phyloP scores from a whole-genome alignment of 2,888 invertebrate species.

The Pristionchus fissidentatus region DNA sequence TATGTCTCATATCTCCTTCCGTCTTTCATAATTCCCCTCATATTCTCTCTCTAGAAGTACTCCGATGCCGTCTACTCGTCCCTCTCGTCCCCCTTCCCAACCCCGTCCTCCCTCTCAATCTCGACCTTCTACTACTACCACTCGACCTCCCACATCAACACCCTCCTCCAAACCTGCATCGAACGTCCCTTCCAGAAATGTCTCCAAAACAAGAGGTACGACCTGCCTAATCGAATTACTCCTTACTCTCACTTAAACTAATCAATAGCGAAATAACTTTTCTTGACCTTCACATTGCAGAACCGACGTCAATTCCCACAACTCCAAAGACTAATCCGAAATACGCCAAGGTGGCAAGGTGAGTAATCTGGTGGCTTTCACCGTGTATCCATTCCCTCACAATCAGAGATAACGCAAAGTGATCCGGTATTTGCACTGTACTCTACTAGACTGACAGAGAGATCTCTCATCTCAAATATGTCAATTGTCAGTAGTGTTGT shows the following conservation, averaged over 20 bases:
- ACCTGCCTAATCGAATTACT: background rate
- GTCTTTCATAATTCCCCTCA: background rate
- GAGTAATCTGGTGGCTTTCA: background rate
- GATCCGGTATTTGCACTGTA: too few species aligned
- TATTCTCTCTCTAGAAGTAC: background rate
- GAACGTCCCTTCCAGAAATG: background rate
- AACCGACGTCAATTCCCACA: background rate
- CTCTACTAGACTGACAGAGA: too few species aligned
- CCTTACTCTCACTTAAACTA: background rate
- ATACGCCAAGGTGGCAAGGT: conserved; percentile 65
- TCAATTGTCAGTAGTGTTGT: too few species aligned
- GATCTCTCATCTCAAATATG: too few species aligned
- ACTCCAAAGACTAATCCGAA: conserved; percentile 67
- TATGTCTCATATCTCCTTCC: background rate
- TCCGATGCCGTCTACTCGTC: background rate
- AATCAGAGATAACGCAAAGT: background rate
- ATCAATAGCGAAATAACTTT: too few species aligned
- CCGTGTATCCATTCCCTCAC: background rate
- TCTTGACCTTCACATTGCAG: too few species aligned
- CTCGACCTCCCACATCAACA: conserved; percentile 1
- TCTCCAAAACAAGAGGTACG: conserved; percentile 9
- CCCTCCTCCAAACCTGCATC: conserved; percentile 37
- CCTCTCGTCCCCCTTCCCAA: background rate
- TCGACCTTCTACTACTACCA: background rate
- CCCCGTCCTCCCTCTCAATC: conserved; percentile 1